Percentiles rank a stretch among this genome's conserved stretches.
phyloP scores from a whole-genome alignment of 2,888 invertebrate species.

The Selenia dentaria region DNA sequence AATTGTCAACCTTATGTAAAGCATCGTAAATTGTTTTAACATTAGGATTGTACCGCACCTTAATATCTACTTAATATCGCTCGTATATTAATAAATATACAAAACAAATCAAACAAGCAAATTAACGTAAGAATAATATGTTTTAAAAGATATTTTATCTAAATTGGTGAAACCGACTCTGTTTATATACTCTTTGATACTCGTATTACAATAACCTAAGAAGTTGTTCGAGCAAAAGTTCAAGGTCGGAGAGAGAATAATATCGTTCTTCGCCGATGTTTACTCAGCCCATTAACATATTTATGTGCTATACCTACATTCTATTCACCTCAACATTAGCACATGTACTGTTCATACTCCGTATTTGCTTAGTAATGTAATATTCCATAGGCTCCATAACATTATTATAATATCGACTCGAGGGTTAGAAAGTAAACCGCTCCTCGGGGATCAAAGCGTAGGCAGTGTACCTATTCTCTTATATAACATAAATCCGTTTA shows the following conservation, averaged over 20 bases:
- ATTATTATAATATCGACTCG: slow-evolving; percentile 25
- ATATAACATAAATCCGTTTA: slow-evolving; percentile 1
- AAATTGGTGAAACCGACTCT: background rate
- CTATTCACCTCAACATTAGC: slow-evolving; percentile 18
- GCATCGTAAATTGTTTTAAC: no score
- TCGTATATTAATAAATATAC: no score
- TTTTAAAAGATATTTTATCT: no score
- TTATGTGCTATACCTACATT: slow-evolving; percentile 20
- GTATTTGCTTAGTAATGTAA: slow-evolving; percentile 24
- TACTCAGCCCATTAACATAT: slow-evolving; percentile 33
- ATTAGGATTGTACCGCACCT: no score
- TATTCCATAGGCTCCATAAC: slow-evolving; percentile 16
- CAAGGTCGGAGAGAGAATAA: slow-evolving; percentile 33
- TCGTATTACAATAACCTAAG: background rate
- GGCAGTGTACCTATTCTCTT: slow-evolving; percentile 1
- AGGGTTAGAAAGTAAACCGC: slow-evolving; percentile 41
- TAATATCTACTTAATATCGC: no score
- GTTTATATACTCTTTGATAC: background rate
- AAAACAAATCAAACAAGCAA: no score
- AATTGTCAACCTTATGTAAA: no score
- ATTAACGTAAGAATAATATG: no score
- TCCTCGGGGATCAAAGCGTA: slow-evolving; percentile 32
- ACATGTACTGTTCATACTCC: slow-evolving; percentile 13
- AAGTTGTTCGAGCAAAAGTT: slow-evolving; percentile 20
- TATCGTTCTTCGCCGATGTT: slow-evolving; percentile 18